Percentiles rank a stretch among this genome's conserved stretches.
Conservation (phyloP, 2,888 invertebrate genomes). For the Paralinhomoeus sp. region DNA sequence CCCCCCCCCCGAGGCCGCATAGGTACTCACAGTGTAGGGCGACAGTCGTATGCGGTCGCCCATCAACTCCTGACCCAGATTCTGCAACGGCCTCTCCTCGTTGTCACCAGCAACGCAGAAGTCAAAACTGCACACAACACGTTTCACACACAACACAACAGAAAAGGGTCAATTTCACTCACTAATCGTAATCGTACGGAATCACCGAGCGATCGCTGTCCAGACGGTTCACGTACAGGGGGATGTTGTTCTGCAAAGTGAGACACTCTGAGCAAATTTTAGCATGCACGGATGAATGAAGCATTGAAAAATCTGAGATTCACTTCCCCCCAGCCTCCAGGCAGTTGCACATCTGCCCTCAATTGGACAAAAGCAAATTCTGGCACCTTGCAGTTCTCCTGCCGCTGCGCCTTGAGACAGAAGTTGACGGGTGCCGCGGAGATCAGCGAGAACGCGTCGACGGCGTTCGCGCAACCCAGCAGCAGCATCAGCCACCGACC, state of each 20-base stretch:
- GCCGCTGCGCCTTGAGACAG: slow-evolving; percentile 48
- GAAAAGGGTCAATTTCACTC: slow-evolving; percentile 25
- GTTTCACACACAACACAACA: slow-evolving; percentile 1
- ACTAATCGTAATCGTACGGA: slow-evolving; percentile 89
- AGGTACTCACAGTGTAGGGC: slow-evolving; percentile 48
- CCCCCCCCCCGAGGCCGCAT: background rate
- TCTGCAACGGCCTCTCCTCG: slow-evolving; percentile 71
- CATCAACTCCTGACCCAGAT: slow-evolving; percentile 92
- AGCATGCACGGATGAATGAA: background rate
- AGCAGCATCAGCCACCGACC: background rate
- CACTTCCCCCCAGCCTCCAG: too few species aligned
- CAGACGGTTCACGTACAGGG: slow-evolving; percentile 74
- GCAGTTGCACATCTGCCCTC: too few species aligned
- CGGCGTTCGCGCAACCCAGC: background rate
- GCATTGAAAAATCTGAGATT: slow-evolving; percentile 8
- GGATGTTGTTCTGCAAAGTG: slow-evolving; percentile 66
- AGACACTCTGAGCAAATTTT: too few species aligned
- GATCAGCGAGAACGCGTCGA: slow-evolving; percentile 57
- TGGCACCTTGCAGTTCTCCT: slow-evolving; percentile 57
- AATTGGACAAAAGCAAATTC: too few species aligned
- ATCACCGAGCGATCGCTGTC: slow-evolving; percentile 95
- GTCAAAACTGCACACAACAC: slow-evolving; percentile 48
- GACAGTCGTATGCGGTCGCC: slow-evolving; percentile 94
- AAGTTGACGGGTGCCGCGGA: slow-evolving; percentile 92
- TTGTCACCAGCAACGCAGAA: slow-evolving; percentile 53